Base-by-base conservation (phyloP, 64 coral and sea anemone genomes). In the Montipora sp. region DNA sequence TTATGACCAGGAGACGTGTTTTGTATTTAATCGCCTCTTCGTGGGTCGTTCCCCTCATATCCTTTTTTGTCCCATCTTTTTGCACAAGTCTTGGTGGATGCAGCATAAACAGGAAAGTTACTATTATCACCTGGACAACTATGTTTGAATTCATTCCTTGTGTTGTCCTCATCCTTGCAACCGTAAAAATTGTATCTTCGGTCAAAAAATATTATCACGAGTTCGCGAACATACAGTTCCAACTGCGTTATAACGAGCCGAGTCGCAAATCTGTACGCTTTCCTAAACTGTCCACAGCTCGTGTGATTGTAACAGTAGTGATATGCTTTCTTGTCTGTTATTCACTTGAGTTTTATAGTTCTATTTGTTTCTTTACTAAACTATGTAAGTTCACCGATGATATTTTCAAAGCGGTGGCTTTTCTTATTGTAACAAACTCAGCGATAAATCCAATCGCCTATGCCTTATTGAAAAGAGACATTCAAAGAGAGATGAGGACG, bases 71-170 rank as follows among this genome's bases (percentile, higher is more conserved):
- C 6, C 82, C 82, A 9, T 45, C 44, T 1, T 36, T 85, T 11
- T 85, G 82, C 27, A 67, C 59, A 8, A 68, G 59, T 72, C 82
- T 85, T 7, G 16, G 19, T 67, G 46, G 61, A 22, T 85, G 82
- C 47, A 71, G 8, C 47, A 51, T 85, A 70, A 72, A 85, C 82
- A 7, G 19, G 15, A 72, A 85, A 1, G 20, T 85, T 45, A 85
- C 82, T 7, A 45, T 85, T 3, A 8, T 85, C 43, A 50, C 71
- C 61, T 85, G 82, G 82, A 71, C 82, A 8, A 48, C 65, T 44
- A 71, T 72, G 82, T 85, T 85, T 71, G 63, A 85, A 50, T 70
- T 85, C 20, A 71, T 72, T 85, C 82, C 82, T 3, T 85, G 82
- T 72, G 82, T 72, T 4, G 18, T 85, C 3, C 65, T 72, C 4